These are phyloP conservation scores for Drosophila ercepeae DNA, from an alignment of 1,140 invertebrate species.

Conservation along the genomic window DNA sequence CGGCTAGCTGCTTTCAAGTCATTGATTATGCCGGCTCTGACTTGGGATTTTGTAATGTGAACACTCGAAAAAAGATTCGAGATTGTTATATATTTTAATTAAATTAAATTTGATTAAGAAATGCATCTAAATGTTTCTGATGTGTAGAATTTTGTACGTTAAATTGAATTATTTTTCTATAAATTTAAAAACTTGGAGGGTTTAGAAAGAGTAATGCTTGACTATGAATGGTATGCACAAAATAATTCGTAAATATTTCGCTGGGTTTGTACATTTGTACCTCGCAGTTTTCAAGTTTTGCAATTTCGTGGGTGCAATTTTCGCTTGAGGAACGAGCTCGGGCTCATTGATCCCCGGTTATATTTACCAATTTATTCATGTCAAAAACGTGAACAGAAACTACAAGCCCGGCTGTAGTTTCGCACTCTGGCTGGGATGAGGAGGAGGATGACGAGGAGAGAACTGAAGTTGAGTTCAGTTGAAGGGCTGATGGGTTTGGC, in stretches of 20 bases:
- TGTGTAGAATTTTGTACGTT: too few species aligned
- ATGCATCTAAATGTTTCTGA: too few species aligned
- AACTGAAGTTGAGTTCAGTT: too few species aligned
- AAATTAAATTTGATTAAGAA: too few species aligned
- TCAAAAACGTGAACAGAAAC: slow-evolving; percentile 59
- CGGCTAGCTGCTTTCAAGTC: slow-evolving; percentile 42
- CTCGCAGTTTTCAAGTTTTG: slow-evolving; percentile 5
- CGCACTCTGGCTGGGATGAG: not conserved
- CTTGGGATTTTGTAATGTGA: not conserved
- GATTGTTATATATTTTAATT: not conserved
- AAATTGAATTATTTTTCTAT: too few species aligned
- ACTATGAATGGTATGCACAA: not conserved
- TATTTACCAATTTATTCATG: slow-evolving; percentile 69
- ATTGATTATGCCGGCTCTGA: slow-evolving; percentile 62
- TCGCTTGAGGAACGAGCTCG: slow-evolving; percentile 36
- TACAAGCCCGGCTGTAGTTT: slow-evolving; percentile 24
- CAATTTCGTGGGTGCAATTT: slow-evolving; percentile 11
- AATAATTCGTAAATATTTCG: not conserved
- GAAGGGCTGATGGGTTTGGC: not conserved
- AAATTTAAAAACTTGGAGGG: too few species aligned
- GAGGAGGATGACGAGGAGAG: too few species aligned
- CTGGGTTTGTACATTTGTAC: not conserved
- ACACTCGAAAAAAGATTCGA: slow-evolving; percentile 1
- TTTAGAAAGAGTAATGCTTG: too few species aligned
- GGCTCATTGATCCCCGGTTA: slow-evolving; percentile 48